Conservation (phyloP, 2,797 vertebrate genomes). For the Aeoliscus strigatus region DNA sequence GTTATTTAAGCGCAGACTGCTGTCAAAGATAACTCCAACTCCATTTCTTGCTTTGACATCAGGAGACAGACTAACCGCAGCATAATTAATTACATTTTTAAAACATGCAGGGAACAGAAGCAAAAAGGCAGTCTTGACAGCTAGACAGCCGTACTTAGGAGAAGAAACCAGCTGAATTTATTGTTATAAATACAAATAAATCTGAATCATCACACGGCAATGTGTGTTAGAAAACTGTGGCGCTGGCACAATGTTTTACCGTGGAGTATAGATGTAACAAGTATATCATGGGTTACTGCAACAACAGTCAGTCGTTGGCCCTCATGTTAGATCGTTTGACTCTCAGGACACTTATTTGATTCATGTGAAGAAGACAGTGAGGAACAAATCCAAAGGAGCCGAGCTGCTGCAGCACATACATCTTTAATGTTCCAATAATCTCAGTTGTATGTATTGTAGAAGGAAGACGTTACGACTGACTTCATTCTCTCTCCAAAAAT, state of each 20-base stretch:
- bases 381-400: neutral
- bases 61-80: constrained; percentile 17
- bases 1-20: constrained; percentile 10
- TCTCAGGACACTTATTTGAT: neutral
- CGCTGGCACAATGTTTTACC: neutral
- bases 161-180: constrained; percentile 2
- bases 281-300: too few species aligned
- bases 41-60: constrained; percentile 5
- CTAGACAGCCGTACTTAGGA: constrained; percentile 9
- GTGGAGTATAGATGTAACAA: neutral
- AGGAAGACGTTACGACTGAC: too few species aligned
- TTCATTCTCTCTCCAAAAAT: too few species aligned
- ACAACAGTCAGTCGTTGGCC: neutral
- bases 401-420: neutral
- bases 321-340: neutral
- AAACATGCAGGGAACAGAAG: constrained; percentile 14
- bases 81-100: constrained; percentile 29
- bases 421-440: neutral
- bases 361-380: constrained; percentile 2
- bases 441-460: neutral
- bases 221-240: neutral
- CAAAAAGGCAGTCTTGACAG: constrained; percentile 21
- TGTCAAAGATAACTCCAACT: constrained; percentile 17
- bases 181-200: constrained; percentile 5
- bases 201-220: constrained; percentile 2